Evolutionary conservation across 1,140 invertebrate species (phyloP).

Genomic region (Aphidius gifuensis): DNA sequence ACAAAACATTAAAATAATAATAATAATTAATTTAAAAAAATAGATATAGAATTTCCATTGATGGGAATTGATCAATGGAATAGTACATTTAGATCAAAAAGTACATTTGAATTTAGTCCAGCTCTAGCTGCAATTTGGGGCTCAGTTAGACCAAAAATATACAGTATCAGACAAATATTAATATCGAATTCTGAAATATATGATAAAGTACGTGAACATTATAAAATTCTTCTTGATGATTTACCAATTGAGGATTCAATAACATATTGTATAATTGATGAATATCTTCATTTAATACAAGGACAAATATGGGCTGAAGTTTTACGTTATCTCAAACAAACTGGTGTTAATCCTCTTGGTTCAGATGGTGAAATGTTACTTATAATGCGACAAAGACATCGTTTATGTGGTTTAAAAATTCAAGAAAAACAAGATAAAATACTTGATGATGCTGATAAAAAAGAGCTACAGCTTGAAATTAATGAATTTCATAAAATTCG

Average conservation of each 20-base stretch:
- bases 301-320: slow-evolving; percentile 40
- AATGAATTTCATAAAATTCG: slow-evolving; percentile 32
- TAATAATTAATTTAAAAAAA: not conserved
- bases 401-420: slow-evolving; percentile 25
- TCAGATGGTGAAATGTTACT: slow-evolving; percentile 37
- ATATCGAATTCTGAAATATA: slow-evolving; percentile 27
- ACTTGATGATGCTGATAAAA: slow-evolving; percentile 2
- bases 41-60: slow-evolving; percentile 35
- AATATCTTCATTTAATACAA: slow-evolving; percentile 37
- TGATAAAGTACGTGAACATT: slow-evolving; percentile 30
- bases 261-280: slow-evolving; percentile 33
- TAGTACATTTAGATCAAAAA: slow-evolving; percentile 28
- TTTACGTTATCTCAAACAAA: slow-evolving; percentile 30
- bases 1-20: not conserved
- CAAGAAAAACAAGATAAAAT: slow-evolving; percentile 31
- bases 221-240: slow-evolving; percentile 31
- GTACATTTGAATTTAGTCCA: slow-evolving; percentile 26
- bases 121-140: slow-evolving; percentile 33
- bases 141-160: slow-evolving; percentile 40
- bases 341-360: slow-evolving; percentile 30
- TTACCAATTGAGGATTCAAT: slow-evolving; percentile 35
- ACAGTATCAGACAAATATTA: slow-evolving; percentile 35
- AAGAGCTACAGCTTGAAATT: slow-evolving; percentile 27
- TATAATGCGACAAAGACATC: slow-evolving; percentile 35
- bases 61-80: slow-evolving; percentile 34